These are phyloP conservation scores for Triplophysa yarkandensis DNA, from an alignment of 2,797 vertebrate genomes.

Conservation along the genomic window DNA sequence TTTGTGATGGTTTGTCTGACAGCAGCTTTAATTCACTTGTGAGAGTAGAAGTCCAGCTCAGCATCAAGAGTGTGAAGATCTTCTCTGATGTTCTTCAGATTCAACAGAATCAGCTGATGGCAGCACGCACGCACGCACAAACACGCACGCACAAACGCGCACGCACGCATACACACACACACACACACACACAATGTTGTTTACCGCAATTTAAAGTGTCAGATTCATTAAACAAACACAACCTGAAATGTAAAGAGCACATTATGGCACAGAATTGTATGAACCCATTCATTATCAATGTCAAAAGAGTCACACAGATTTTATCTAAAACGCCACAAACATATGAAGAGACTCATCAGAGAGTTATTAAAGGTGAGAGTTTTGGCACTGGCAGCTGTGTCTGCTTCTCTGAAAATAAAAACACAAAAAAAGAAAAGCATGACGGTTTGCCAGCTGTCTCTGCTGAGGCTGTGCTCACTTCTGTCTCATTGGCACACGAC, in stretches of 20 bases:
- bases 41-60: slow-evolving; percentile 42
- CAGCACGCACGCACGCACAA: background rate
- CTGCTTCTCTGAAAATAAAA: slow-evolving; percentile 59
- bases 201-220: slow-evolving; percentile 73
- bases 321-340: slow-evolving; percentile 46
- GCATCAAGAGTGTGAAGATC: background rate
- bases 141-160: background rate
- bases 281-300: slow-evolving; percentile 66
- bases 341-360: slow-evolving; percentile 53
- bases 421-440: slow-evolving; percentile 12
- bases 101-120: slow-evolving; percentile 12
- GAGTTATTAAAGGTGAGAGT: slow-evolving; percentile 64
- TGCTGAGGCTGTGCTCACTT: slow-evolving; percentile 66
- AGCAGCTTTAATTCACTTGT: no score
- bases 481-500: background rate
- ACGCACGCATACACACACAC: background rate
- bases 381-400: slow-evolving; percentile 77
- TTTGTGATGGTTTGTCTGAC: slow-evolving; percentile 17
- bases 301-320: slow-evolving; percentile 20
- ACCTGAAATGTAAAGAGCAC: slow-evolving; percentile 72
- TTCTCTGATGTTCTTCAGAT: background rate
- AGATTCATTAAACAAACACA: slow-evolving; percentile 72
- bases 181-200: slow-evolving; percentile 53
- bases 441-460: slow-evolving; percentile 53
- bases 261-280: slow-evolving; percentile 84